Percentiles rank a stretch among this genome's conserved stretches.
phyloP scores from a whole-genome alignment of 2,888 invertebrate genomes.

The Bugula neritina region DNA sequence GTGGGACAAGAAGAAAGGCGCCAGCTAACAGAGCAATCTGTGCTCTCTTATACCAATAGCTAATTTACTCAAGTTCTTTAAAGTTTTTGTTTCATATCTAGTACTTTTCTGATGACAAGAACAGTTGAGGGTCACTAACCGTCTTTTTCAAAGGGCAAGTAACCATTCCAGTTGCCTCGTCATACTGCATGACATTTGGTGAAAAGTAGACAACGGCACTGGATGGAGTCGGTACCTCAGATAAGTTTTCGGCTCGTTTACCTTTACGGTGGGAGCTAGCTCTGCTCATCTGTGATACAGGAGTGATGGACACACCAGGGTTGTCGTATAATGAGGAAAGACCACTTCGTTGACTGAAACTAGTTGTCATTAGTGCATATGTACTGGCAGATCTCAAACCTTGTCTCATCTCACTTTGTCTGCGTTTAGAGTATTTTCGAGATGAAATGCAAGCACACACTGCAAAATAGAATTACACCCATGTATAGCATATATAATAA shows the following conservation, averaged over 20 bases:
- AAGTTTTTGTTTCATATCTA: too few species aligned
- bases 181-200: not conserved
- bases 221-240: not conserved
- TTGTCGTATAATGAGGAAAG: slow-evolving; percentile 8
- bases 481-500: too few species aligned
- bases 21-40: too few species aligned
- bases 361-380: slow-evolving; percentile 11
- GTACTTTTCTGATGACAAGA: too few species aligned
- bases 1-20: too few species aligned
- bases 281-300: slow-evolving; percentile 22
- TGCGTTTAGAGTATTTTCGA: not conserved
- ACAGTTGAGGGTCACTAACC: slow-evolving; percentile 18
- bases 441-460: slow-evolving; percentile 16
- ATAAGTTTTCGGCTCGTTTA: not conserved
- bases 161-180: not conserved
- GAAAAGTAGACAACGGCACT: not conserved
- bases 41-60: too few species aligned
- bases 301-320: not conserved
- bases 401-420: not conserved
- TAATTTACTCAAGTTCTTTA: too few species aligned
- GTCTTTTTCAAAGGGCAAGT: not conserved
- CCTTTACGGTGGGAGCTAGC: not conserved
- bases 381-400: not conserved
- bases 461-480: slow-evolving; percentile 1
- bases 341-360: slow-evolving; percentile 19